phyloP scores from a whole-genome alignment of 2,113 vertebrate genomes.

The Antechinus flavipes region DNA sequence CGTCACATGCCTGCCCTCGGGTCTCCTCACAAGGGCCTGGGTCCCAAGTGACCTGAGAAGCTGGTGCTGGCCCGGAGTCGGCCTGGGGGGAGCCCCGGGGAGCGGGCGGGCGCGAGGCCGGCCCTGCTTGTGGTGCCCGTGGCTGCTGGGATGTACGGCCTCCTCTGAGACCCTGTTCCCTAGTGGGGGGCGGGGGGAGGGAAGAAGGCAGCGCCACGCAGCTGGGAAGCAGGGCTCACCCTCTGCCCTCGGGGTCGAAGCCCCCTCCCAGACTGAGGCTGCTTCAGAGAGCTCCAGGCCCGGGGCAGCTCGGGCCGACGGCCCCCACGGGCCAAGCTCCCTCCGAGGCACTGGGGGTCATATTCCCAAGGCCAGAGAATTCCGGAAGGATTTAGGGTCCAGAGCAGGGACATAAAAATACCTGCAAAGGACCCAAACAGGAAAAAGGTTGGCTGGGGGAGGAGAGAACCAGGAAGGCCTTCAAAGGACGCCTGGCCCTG shows the following conservation, averaged over 20 bases:
- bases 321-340: neutral
- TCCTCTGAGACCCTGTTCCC: no score
- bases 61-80: no score
- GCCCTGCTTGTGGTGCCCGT: neutral
- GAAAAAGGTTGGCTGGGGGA: no score
- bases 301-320: neutral
- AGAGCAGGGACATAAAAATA: no score
- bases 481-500: no score
- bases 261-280: neutral
- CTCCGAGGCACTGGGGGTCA: rapidly evolving
- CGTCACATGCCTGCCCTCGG: neutral
- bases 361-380: no score
- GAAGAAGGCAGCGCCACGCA: neutral
- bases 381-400: no score
- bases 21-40: neutral
- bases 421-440: no score
- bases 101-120: rapidly evolving
- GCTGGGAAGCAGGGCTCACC: conserved; percentile 21
- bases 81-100: neutral
- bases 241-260: rapidly evolving
- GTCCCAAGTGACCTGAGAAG: no score
- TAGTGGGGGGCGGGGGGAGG: no score
- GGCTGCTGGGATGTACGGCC: no score
- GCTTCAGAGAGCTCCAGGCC: neutral
- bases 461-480: no score